phyloP scores from a whole-genome alignment of 1,140 invertebrate species.

The Zaprionus capensis region DNA sequence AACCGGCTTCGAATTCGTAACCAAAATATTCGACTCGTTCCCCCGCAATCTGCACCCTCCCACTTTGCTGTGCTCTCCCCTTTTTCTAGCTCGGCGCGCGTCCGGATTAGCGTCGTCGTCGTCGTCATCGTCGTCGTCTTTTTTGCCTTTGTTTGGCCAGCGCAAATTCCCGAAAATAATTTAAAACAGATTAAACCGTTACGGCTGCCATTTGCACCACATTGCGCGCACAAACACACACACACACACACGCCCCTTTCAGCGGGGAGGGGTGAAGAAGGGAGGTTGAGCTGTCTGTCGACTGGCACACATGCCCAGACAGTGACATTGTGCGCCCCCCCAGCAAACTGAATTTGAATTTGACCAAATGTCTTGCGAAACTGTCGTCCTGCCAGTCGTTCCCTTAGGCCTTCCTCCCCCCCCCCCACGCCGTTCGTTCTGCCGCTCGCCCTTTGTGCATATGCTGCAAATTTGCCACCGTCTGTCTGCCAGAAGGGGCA shows the following conservation, averaged over 20 bases:
- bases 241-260: conserved; percentile 37
- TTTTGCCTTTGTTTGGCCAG: conserved; percentile 28
- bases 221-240: conserved; percentile 50
- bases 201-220: conserved; percentile 78
- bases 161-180: conserved; percentile 66
- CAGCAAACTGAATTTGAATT: conserved; percentile 74
- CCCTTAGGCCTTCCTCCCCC: conserved; percentile 25
- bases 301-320: conserved; percentile 32
- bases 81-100: conserved; percentile 5
- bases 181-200: conserved; percentile 82
- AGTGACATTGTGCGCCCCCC: conserved; percentile 48
- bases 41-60: neutral
- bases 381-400: conserved; percentile 48
- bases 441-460: conserved; percentile 51
- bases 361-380: conserved; percentile 81
- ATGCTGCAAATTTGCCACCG: conserved; percentile 78
- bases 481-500: conserved; percentile 19
- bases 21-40: conserved; percentile 23
- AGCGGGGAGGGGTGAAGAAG: neutral
- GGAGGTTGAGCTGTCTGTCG: neutral
- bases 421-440: neutral
- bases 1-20: conserved; percentile 41
- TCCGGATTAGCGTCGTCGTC: conserved; percentile 45
- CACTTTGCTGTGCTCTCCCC: neutral
- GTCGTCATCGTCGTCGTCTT: conserved; percentile 18